Conservation (phyloP, 1,140 invertebrate genomes). For the Zaprionus taronus region DNA sequence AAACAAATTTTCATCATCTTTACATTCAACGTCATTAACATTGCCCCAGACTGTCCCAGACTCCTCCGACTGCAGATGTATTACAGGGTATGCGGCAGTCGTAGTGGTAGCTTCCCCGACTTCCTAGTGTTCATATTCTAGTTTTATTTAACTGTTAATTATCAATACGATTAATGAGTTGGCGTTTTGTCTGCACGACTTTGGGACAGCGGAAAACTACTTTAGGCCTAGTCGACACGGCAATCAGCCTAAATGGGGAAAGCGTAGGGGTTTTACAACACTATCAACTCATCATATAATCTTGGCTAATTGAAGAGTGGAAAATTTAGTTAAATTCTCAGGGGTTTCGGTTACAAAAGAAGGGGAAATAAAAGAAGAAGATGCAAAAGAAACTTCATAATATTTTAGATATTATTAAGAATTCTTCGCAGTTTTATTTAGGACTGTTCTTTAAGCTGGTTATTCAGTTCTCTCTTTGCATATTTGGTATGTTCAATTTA, state of each 20-base stretch:
- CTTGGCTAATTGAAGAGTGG: conserved; percentile 9
- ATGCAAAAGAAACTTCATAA: background rate
- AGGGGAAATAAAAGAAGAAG: background rate
- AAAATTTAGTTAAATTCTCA: conserved; percentile 13
- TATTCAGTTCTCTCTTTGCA: background rate
- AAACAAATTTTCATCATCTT: conserved; percentile 67
- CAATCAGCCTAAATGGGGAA: conserved; percentile 28
- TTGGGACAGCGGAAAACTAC: conserved; percentile 43
- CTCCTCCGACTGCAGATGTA: background rate
- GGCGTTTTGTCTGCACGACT: conserved; percentile 33
- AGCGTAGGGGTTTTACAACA: conserved; percentile 8
- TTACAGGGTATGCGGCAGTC: conserved; percentile 15
- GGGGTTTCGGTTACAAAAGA: no score
- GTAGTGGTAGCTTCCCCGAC: conserved; percentile 9
- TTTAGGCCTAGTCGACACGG: background rate
- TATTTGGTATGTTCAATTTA: conserved; percentile 45
- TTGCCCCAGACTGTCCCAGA: background rate
- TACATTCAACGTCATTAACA: conserved; percentile 23
- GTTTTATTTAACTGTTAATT: conserved; percentile 71
- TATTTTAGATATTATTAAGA: no score
- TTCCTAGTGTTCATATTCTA: conserved; percentile 24
- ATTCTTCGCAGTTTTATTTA: background rate
- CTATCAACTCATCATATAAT: background rate
- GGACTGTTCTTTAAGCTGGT: background rate
- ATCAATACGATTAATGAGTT: conserved; percentile 57